Conservation (phyloP, 2,888 invertebrate genomes). For the Dusona sp. region DNA sequence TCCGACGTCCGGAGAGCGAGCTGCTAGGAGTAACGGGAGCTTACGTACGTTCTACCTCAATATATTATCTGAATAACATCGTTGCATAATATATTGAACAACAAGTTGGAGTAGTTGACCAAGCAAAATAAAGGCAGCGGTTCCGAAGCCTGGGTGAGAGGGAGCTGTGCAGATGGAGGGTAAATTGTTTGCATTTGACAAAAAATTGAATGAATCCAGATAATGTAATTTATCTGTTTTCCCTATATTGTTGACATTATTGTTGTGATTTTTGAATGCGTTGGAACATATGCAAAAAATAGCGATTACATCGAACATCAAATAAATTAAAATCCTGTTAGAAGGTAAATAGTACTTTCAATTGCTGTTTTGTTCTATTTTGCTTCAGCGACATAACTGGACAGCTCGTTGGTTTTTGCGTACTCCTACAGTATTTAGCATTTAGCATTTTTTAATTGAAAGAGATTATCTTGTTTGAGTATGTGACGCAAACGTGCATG, state of each 20-base stretch:
- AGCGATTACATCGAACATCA: background rate
- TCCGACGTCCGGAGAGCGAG: slow-evolving; percentile 48
- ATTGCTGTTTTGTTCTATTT: background rate
- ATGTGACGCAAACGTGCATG: background rate
- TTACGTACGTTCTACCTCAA: slow-evolving; percentile 77
- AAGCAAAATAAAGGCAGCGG: slow-evolving; percentile 43
- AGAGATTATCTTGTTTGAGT: slow-evolving; percentile 22
- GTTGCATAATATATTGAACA: slow-evolving; percentile 40
- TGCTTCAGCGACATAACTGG: background rate
- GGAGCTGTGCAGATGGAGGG: background rate
- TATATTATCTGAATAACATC: slow-evolving; percentile 77
- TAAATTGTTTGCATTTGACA: background rate
- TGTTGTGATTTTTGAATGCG: background rate
- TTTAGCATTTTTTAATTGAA: slow-evolving; percentile 18
- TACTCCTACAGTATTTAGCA: background rate
- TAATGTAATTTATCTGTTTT: background rate
- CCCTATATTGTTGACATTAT: background rate
- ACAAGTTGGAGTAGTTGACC: slow-evolving; percentile 37
- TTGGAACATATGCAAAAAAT: background rate
- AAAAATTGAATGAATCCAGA: background rate
- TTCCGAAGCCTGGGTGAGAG: slow-evolving; percentile 12
- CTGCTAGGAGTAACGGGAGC: slow-evolving; percentile 61
- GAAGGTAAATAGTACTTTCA: background rate
- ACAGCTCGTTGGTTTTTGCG: background rate
- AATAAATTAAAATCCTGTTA: background rate